Evolutionary conservation across 2,888 invertebrate genomes (phyloP).

Genomic region (Agrenia bidenticulata): DNA sequence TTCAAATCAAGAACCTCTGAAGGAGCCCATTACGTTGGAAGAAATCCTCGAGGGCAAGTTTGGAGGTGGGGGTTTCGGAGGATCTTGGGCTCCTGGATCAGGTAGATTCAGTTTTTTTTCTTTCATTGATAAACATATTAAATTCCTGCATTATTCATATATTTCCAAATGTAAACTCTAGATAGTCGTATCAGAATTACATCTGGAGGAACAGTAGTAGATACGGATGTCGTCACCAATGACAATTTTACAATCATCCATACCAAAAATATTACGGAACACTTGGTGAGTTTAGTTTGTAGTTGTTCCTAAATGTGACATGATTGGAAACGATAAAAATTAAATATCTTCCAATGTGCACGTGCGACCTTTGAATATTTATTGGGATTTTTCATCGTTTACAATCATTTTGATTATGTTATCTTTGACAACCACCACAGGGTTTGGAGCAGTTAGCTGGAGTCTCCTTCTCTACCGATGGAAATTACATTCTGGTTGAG

Average conservation of each 20-base stretch:
- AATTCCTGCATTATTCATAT: background rate
- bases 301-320: too few relatives aligned
- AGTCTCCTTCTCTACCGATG: constrained; percentile 33
- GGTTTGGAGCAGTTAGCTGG: background rate
- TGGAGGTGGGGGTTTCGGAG: constrained; percentile 25
- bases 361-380: too few relatives aligned
- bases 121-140: too few relatives aligned
- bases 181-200: constrained; percentile 29
- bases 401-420: too few relatives aligned
- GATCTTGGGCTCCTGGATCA: constrained; percentile 29
- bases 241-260: background rate
- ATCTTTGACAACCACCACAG: background rate
- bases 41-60: constrained; percentile 26
- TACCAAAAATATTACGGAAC: constrained; percentile 10
- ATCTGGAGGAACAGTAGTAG: constrained; percentile 2
- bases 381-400: too few relatives aligned
- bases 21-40: constrained; percentile 31
- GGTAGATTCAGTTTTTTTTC: too few relatives aligned
- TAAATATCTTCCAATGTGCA: too few relatives aligned
- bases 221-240: constrained; percentile 17
- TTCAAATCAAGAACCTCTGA: constrained; percentile 8
- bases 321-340: background rate
- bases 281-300: constrained; percentile 19
- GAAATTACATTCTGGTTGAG: constrained; percentile 31
- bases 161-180: constrained; percentile 14